Evolutionary conservation across 2,888 invertebrate species (phyloP), one percentile per base, ranked within the genome.

Genomic region (Troglohyphantes excavatus): DNA sequence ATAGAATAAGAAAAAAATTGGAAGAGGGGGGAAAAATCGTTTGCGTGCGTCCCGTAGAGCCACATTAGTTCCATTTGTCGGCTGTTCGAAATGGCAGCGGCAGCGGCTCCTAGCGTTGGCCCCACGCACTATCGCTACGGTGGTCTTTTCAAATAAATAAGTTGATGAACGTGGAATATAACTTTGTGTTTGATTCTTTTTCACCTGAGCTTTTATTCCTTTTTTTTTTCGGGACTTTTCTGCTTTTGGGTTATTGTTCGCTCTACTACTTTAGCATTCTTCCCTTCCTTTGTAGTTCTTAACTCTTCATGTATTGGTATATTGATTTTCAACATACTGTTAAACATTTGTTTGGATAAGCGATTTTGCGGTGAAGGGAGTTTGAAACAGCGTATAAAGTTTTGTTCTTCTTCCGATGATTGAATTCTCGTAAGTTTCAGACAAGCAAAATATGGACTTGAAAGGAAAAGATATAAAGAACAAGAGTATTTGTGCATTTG

Each of bases 31-130:
- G 81, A 67, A 68, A 59, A 39, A 73, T 73, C 59, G 46, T 81
- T 88, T 89, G 86, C 86, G 76, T 89, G 82, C 59, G 82, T 65
- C 88, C 88, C 88, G 76, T 82, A 68, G 82, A 76, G 88, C 75
- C 68, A 61, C 88, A 89, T 82, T 82, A 68, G 76, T 82, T 75
- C 82, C 82, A 89, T 89, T 89, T 89, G 88, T 89, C 76, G 88
- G 82, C 79, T 78, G n/a, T 59, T 78, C 78, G 19, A 89, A 82
- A 61, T 76, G 82, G 63, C 72, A 72, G 61, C 46, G 29, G 33
- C 82, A 82, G 83, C 83, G 88, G 43, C 61, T 67, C 82, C 88
- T 89, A 27, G 82, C 46, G 82, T 26, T 33, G 88, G 82, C 82
- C 75, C 75, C 82, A 29, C 63, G 46, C 65, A 89, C 88, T 65